Evolutionary conservation across 2,888 invertebrate genomes (phyloP).

Genomic region (Mythimna impura): DNA sequence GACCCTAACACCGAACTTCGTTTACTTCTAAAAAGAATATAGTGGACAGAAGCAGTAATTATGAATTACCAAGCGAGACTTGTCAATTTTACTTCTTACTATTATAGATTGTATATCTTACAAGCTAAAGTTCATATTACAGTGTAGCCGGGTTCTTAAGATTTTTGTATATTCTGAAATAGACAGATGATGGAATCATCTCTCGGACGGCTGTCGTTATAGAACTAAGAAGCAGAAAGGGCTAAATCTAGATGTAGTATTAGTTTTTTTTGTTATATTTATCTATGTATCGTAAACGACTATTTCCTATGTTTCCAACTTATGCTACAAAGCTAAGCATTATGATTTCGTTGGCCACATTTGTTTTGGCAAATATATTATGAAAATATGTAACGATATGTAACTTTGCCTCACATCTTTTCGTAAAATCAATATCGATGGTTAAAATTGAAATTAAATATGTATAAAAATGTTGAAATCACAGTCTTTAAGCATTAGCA

Average conservation of each 20-base stretch:
- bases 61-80: slow-evolving; percentile 34
- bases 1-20: slow-evolving; percentile 51
- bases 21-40: slow-evolving; percentile 39
- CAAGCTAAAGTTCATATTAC: slow-evolving; percentile 17
- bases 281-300: slow-evolving; percentile 4
- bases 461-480: slow-evolving; percentile 13
- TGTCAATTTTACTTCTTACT: slow-evolving; percentile 20
- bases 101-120: slow-evolving; percentile 37
- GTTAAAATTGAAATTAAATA: slow-evolving; percentile 18
- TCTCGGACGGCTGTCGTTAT: slow-evolving; percentile 24
- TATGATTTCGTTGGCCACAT: slow-evolving; percentile 54
- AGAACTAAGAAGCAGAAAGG: slow-evolving; percentile 15
- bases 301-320: slow-evolving; percentile 5
- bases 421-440: slow-evolving; percentile 27
- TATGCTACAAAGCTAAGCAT: slow-evolving; percentile 46
- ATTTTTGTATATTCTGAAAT: slow-evolving; percentile 11
- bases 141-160: slow-evolving; percentile 41
- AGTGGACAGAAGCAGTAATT: slow-evolving; percentile 47
- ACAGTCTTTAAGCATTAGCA: slow-evolving; percentile 45
- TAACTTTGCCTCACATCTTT: slow-evolving; percentile 50
- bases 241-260: background rate
- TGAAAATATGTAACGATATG: slow-evolving; percentile 58
- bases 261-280: background rate
- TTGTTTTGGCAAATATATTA: slow-evolving; percentile 57
- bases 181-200: background rate